These are phyloP conservation scores for Limnothrissa miodon DNA, from an alignment of 2,113 vertebrate species.

Conservation along the genomic window DNA sequence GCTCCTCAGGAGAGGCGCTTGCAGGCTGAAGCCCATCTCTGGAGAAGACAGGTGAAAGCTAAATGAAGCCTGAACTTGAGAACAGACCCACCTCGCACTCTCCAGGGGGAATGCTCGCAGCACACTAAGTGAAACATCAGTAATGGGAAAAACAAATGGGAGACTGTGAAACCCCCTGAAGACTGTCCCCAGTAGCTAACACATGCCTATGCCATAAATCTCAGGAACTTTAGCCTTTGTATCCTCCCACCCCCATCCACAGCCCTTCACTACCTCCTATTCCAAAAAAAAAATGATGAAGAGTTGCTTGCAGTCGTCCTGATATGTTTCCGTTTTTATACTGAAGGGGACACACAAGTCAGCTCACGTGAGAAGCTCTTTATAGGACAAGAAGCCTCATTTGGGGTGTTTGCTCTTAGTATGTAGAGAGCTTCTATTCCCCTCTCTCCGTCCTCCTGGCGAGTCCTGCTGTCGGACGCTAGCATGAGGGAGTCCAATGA, in stretches of 20 bases:
- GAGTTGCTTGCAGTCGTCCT: not conserved
- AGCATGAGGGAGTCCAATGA: not conserved
- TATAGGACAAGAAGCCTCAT: conserved; percentile 52
- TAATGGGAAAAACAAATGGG: conserved; percentile 78
- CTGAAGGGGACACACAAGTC: conserved; percentile 41
- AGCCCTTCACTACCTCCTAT: not conserved
- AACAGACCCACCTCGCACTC: conserved; percentile 67
- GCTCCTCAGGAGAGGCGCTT: conserved; percentile 69
- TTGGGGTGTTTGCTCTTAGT: conserved; percentile 53
- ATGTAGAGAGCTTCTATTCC: conserved; percentile 38
- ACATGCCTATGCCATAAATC: conserved; percentile 71
- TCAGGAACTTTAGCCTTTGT: conserved; percentile 61
- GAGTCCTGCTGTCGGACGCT: conserved; percentile 38
- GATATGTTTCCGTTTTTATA: not conserved
- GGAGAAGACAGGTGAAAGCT: conserved; percentile 66
- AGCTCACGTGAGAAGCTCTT: conserved; percentile 28
- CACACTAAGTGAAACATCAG: conserved; percentile 75
- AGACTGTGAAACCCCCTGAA: conserved; percentile 69
- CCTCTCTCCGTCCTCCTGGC: conserved; percentile 32
- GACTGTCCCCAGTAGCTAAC: conserved; percentile 60
- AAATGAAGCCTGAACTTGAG: conserved; percentile 74
- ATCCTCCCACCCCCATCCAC: not conserved
- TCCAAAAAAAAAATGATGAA: not conserved
- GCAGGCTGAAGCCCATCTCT: conserved; percentile 70
- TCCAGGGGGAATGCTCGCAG: conserved; percentile 68